Percentiles rank a stretch among this genome's conserved stretches.
phyloP scores from a whole-genome alignment of 2,888 invertebrate species.

The Cryptus armator region DNA sequence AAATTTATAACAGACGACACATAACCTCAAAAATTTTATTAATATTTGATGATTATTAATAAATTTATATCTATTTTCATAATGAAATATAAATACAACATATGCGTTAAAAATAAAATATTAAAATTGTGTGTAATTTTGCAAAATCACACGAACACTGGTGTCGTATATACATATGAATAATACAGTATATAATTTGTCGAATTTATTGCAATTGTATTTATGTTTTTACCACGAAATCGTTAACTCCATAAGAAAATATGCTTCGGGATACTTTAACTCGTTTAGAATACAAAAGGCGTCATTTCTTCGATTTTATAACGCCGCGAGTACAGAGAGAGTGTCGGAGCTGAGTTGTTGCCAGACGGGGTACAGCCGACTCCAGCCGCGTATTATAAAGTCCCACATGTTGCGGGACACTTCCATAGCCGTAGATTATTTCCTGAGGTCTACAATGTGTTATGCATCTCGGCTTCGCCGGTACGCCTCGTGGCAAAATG shows the following conservation, averaged over 20 bases:
- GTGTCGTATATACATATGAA: too few species aligned
- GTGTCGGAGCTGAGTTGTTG: slow-evolving; percentile 27
- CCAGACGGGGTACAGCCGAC: slow-evolving; percentile 2
- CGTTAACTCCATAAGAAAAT: neutral
- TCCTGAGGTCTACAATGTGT: slow-evolving; percentile 44
- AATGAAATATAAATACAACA: too few species aligned
- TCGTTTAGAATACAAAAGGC: slow-evolving; percentile 33
- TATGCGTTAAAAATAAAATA: too few species aligned
- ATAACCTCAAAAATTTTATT: too few species aligned
- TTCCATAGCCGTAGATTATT: slow-evolving; percentile 50
- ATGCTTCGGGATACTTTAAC: neutral
- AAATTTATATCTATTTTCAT: too few species aligned
- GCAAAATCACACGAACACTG: neutral
- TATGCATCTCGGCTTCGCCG: slow-evolving; percentile 32
- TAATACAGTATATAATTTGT: neutral
- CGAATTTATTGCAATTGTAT: slow-evolving; percentile 6
- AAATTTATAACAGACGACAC: too few species aligned
- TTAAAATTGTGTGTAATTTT: too few species aligned
- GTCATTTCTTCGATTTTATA: slow-evolving; percentile 51
- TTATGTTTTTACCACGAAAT: neutral
- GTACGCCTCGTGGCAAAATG: slow-evolving; percentile 27
- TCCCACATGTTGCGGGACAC: slow-evolving; percentile 4
- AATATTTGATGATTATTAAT: too few species aligned
- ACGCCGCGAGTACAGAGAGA: slow-evolving; percentile 9
- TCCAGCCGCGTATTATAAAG: neutral